These are phyloP conservation scores for Pseudochaenichthys georgianus DNA, from an alignment of 2,797 vertebrate genomes.

Conservation along the genomic window DNA sequence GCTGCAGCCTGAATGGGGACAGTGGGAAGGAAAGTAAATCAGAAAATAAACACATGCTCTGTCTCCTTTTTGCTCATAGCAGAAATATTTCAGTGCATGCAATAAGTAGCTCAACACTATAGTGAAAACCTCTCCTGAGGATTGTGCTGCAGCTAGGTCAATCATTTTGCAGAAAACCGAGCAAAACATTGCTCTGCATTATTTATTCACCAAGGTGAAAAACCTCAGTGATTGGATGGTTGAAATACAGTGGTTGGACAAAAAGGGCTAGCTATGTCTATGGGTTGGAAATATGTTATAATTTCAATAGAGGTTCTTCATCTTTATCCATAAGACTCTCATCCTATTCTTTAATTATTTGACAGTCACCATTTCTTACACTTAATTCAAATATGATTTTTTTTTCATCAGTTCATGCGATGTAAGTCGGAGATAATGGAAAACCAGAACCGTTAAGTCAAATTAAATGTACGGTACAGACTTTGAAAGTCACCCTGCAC, in stretches of 20 bases:
- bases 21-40: neutral
- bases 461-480: neutral
- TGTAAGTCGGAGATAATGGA: neutral
- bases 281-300: neutral
- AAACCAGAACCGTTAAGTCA: neutral
- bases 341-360: neutral
- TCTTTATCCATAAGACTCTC: neutral
- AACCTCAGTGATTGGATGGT: neutral
- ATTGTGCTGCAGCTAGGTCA: slow-evolving; percentile 2
- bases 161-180: slow-evolving; percentile 19
- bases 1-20: slow-evolving; percentile 18
- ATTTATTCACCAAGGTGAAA: slow-evolving; percentile 35
- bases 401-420: neutral
- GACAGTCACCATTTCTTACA: neutral
- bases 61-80: neutral
- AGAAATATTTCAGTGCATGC: neutral
- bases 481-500: neutral
- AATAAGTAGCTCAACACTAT: neutral
- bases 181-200: slow-evolving; percentile 23
- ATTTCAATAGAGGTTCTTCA: neutral
- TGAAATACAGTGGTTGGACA: neutral
- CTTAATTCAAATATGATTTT: neutral
- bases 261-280: neutral
- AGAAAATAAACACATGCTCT: neutral
- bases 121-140: slow-evolving; percentile 7